Percentiles rank a stretch among this genome's conserved stretches.
Evolutionary conservation across 2,113 vertebrate species (phyloP).

Genomic region (Psettodes erumei): DNA sequence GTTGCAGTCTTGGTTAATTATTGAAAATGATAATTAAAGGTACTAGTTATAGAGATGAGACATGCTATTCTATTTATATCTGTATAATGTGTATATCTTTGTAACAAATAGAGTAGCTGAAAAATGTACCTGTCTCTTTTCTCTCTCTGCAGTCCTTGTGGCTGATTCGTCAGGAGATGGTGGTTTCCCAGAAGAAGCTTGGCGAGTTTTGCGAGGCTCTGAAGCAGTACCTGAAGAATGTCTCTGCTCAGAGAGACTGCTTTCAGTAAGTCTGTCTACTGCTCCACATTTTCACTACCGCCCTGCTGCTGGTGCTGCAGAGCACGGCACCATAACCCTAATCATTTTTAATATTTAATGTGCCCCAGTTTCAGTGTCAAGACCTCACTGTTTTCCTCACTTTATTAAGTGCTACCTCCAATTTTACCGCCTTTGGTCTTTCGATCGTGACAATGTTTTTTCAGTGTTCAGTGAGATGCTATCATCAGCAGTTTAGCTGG

Average conservation of each 20-base stretch:
- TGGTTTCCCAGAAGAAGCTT: slow-evolving; percentile 91
- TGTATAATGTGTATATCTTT: not conserved
- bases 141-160: slow-evolving; percentile 85
- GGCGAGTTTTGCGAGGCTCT: slow-evolving; percentile 91
- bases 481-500: not conserved
- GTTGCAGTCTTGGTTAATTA: not conserved
- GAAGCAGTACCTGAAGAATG: slow-evolving; percentile 94
- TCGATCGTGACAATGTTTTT: not conserved
- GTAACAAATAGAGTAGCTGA: not conserved
- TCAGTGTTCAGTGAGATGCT: slow-evolving; percentile 4
- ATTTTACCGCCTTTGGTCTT: slow-evolving; percentile 3
- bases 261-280: slow-evolving; percentile 89
- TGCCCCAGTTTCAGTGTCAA: slow-evolving; percentile 28
- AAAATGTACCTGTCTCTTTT: not conserved
- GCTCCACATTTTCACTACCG: slow-evolving; percentile 1
- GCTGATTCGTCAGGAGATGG: slow-evolving; percentile 95
- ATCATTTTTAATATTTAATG: slow-evolving; percentile 58
- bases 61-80: not conserved
- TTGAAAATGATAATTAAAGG: not conserved
- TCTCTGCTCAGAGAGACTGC: slow-evolving; percentile 88
- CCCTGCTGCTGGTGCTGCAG: not conserved
- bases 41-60: too few species aligned
- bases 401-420: slow-evolving; percentile 12
- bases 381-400: slow-evolving; percentile 23
- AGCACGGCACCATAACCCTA: slow-evolving; percentile 4